Evolutionary conservation across 2,888 invertebrate genomes (phyloP).

Genomic region (Pollenia angustigena): DNA sequence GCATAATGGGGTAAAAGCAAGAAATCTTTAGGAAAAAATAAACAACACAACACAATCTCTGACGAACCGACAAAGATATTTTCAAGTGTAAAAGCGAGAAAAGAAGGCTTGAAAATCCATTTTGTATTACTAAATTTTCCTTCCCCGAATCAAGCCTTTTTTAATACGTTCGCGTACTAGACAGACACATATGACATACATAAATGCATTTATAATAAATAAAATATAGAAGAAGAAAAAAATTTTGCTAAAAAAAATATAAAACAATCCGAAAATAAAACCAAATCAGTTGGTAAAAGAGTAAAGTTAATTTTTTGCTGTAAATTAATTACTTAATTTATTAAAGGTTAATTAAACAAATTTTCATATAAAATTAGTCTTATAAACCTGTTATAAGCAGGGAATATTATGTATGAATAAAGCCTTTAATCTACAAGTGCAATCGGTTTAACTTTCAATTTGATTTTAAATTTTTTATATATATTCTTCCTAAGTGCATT

Average conservation of each 20-base stretch:
- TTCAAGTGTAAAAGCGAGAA: constrained; percentile 48
- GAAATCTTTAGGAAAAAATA: neutral
- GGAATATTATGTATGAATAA: no score
- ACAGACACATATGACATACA: constrained; percentile 6
- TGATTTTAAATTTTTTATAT: no score
- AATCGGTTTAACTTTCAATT: no score
- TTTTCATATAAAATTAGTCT: no score
- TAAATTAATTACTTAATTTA: no score
- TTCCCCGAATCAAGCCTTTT: constrained; percentile 35
- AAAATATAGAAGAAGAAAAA: constrained; percentile 37
- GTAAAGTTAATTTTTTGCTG: neutral
- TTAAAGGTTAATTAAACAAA: no score
- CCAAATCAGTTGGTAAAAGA: constrained; percentile 3
- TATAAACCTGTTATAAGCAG: no score
- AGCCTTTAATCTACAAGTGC: no score
- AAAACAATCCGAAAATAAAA: neutral
- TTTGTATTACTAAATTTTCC: constrained; percentile 32
- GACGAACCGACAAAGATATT: constrained; percentile 47
- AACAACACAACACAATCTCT: constrained; percentile 30
- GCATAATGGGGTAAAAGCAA: constrained; percentile 47
- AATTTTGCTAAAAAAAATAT: neutral
- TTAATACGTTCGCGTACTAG: neutral
- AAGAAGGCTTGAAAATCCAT: constrained; percentile 48
- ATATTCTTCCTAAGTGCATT: no score
- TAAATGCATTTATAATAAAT: constrained; percentile 57